Evolutionary conservation across 2,797 vertebrate species (phyloP), one percentile per base, ranked within the genome.

Genomic region (Pangasius larnaudii): DNA sequence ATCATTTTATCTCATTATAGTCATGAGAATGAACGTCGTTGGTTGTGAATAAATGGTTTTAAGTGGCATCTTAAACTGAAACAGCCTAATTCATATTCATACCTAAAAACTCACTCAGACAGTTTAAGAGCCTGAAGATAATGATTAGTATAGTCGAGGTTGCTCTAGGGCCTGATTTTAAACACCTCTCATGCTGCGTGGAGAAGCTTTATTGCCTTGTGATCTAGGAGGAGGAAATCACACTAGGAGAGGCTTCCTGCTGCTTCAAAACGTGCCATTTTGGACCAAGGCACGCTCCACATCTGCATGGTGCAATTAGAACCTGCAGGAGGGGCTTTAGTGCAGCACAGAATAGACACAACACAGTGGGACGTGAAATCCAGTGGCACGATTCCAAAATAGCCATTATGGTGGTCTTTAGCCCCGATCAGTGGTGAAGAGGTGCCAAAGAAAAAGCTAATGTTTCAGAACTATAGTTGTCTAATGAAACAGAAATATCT

Each of bases 301-400:
- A 88, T 88, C 85, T 90, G 81, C 85, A 85, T 85, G 56, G 63
- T 87, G 88, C 86, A 90, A 89, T 90, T 87, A 89, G 30, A 53
- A 86, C 18, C 85, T 85, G 85, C 42, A 39, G 81, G 81, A 86
- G 87, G 85, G 51, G 65, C n/a, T 63, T 42, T 85, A 86, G 75
- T 69, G 75, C 75, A 81, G 75, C 61, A 61, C 53, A 85, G 69
- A 86, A 88, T 53, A 87, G 86, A 53, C 74, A 69, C 63, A 53
- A 5, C 85, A 53, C 85, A 89, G 85, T 88, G 39, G 82, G 88
- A 69, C 36, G 14, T 81, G 86, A 11, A 36, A 72, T 67, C 46
- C 74, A 82, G 36, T 71, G 80, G 74, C 63, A 30, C 75, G 19
- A 61, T 53, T 82, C 80, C 63, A 71, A 83, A 84, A 87, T 90